Evolutionary conservation across 2,888 invertebrate genomes (phyloP), one percentile per base, ranked within the genome.

Genomic region (Polymixis flavicincta): DNA sequence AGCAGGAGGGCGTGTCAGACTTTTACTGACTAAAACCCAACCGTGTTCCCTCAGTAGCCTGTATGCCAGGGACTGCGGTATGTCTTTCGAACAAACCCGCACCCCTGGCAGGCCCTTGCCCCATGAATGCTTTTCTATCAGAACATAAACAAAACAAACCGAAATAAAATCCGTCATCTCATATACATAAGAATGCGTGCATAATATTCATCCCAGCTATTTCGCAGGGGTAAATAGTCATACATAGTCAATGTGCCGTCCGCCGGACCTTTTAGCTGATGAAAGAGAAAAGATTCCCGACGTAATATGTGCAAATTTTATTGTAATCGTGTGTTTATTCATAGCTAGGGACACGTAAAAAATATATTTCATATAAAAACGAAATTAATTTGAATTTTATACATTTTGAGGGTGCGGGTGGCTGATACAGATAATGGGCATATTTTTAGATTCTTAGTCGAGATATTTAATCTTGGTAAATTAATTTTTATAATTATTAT

Each of bases 171-270:
- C 75, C 59, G 75, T 82, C 73, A 74, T 78, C 70, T 72, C 75
- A 84, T 87, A 83, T 79, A 83, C 81, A 83, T 86, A 87, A 71
- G 32, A 79, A 69, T 69, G 71, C 45, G 68, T 66, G 70, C 74
- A 83, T 84, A 81, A 84, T 81, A 84, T 87, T 83, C 84, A 84
- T 78, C 75, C 74, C 42, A 65, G 71, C 76, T 86, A 86, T 87
- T 81, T 83, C 81, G 80, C 85, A 78, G 83, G 84, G 83, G 85
- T 89, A 72, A 82, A 80, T 74, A 83, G 85, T 91, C 93, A 94
- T 94, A 91, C 94, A 94, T 94, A 94, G 94, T 94, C 94, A 94
- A 94, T 94, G 92, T 81, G 84, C 85, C 78, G 88, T 52, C 87
- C 87, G 85, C 87, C 79, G 90, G 91, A 90, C 92, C 93, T 93